Evolutionary conservation across 2,888 invertebrate species (phyloP), one percentile per base, ranked within the genome.

Genomic region (Automeris io): DNA sequence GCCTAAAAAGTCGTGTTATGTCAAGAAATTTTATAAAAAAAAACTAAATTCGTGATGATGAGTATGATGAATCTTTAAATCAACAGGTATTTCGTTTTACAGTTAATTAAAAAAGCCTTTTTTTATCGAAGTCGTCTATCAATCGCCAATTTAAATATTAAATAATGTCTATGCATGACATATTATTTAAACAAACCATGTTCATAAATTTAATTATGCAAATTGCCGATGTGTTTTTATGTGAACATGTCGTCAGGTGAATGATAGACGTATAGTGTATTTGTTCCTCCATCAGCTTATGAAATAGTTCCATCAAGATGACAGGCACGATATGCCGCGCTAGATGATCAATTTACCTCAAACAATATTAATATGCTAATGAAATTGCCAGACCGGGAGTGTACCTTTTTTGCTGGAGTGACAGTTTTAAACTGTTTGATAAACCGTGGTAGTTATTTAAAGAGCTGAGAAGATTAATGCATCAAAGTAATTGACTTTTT

Each of bases 361-460:
- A 55, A 56, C 59, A 57, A 49, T 52, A 65, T 59, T 45, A 57
- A 53, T 63, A 67, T 69, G 60, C 43, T 64, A 65, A 71, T 70
- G 49, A 49, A 61, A 61, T 57, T 53, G 31, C 39, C 22, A 26
- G 34, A 18, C 23, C 22, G 31, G 29, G 24, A 9, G 22, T 29
- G 16, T 35, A 24, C 32, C 18, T 31, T 35, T 39, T 35, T 35
- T 35, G 33, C 38, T 18, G 18, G 31, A 32, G n/a, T 37, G 37
- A 37, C 37, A 37, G 32, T 37, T 24, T n/a, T 29, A 39, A 13
- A 26, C 33, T 34, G 13, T 24, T 18, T 34, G 34, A 39, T 34
- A 39, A 39, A 34, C 33, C 22, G 34, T 18, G 26, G 34, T 39
- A 19, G 29, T 29, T 39, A 39, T 33, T 25, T 26, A 34, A 39